Evolutionary conservation across 2,113 vertebrate genomes (phyloP).

Genomic region (Podilymbus podiceps): DNA sequence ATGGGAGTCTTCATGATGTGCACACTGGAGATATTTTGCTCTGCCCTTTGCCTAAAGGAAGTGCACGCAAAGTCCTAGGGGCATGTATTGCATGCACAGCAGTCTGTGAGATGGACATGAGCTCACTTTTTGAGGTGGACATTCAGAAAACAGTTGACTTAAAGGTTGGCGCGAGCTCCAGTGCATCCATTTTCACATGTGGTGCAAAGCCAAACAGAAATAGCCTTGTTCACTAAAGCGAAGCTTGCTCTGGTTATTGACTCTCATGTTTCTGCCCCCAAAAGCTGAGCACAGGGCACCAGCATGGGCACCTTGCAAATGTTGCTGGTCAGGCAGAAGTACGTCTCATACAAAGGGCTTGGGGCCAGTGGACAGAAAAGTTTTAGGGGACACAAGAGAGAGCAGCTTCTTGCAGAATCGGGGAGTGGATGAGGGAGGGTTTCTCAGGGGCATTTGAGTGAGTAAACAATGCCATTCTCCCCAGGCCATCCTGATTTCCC

Average conservation of each 20-base stretch:
- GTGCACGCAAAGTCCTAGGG: neutral
- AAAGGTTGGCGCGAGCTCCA: neutral
- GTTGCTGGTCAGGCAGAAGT: neutral
- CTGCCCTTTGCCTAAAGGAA: neutral
- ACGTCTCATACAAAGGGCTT: neutral
- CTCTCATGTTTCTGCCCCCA: neutral
- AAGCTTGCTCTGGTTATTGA: neutral
- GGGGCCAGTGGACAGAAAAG: neutral
- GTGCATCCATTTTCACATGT: neutral
- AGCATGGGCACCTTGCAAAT: neutral
- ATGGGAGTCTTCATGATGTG: neutral
- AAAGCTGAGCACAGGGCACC: neutral
- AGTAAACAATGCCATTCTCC: neutral
- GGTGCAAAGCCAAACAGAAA: neutral
- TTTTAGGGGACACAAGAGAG: neutral
- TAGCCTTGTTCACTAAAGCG: neutral
- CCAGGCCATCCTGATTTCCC: neutral
- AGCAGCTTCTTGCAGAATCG: neutral
- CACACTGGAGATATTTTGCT: neutral
- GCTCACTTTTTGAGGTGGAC: neutral
- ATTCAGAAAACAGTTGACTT: neutral
- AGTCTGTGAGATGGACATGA: neutral
- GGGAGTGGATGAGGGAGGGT: neutral
- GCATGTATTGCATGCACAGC: neutral
- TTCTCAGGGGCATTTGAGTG: neutral